A percentile compares a stretch with the other conserved stretches of the same genome.
Evolutionary conservation across 1,140 invertebrate species (phyloP).

Genomic region (Hypothenemus hampei): DNA sequence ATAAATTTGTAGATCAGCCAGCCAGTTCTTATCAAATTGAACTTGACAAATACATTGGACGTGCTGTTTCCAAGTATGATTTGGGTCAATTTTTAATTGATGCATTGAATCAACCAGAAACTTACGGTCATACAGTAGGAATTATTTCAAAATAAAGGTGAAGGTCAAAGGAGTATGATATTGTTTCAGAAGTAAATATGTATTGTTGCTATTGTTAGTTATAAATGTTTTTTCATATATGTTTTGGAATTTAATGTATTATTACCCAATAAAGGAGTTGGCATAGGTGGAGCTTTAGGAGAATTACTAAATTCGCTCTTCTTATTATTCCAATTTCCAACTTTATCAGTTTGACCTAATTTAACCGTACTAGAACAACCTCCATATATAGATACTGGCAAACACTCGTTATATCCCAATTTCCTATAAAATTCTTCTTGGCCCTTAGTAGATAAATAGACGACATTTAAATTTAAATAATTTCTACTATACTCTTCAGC

Average conservation of each 20-base stretch:
- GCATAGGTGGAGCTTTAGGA: slow-evolving; percentile 28
- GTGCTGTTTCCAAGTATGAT: slow-evolving; percentile 67
- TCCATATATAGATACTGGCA: slow-evolving; percentile 64
- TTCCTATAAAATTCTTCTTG: slow-evolving; percentile 72
- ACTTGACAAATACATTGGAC: slow-evolving; percentile 58
- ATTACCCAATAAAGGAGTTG: slow-evolving; percentile 1
- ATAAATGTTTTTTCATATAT: slow-evolving; percentile 40
- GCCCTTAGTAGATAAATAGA: slow-evolving; percentile 71
- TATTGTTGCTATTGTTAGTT: no score
- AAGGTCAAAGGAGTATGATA: no score
- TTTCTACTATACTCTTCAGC: slow-evolving; percentile 64
- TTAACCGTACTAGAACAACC: slow-evolving; percentile 19
- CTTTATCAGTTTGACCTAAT: not conserved
- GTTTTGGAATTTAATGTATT: slow-evolving; percentile 31
- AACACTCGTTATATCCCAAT: slow-evolving; percentile 65
- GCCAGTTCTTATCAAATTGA: slow-evolving; percentile 53
- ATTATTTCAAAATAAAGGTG: slow-evolving; percentile 43
- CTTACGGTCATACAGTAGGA: slow-evolving; percentile 63
- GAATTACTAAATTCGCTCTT: slow-evolving; percentile 1
- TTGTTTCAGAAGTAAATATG: no score
- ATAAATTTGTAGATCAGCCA: slow-evolving; percentile 50
- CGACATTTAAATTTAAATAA: slow-evolving; percentile 54
- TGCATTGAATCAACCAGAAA: slow-evolving; percentile 58
- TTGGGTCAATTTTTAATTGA: slow-evolving; percentile 72
- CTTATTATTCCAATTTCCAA: not conserved